Percentiles rank a stretch among this genome's conserved stretches.
Evolutionary conservation across 1,140 invertebrate species (phyloP).

Genomic region (Sitobion miscanthi): DNA sequence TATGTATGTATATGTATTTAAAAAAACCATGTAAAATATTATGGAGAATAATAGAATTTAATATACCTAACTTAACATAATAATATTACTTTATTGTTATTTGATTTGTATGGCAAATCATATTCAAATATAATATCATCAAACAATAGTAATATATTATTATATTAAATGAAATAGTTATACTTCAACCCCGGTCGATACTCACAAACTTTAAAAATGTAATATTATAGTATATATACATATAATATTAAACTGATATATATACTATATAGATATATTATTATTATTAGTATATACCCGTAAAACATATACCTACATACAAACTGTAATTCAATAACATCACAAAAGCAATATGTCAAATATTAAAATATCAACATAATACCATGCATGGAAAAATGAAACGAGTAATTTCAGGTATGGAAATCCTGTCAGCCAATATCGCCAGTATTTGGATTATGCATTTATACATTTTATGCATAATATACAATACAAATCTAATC

Average conservation of each 20-base stretch:
- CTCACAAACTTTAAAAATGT: too few relatives aligned
- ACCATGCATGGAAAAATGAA: not conserved
- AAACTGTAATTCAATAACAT: constrained; percentile 1
- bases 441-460: constrained; percentile 1
- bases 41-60: not conserved
- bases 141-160: not conserved
- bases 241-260: not conserved
- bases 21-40: not conserved
- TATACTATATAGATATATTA: not conserved
- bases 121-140: not conserved
- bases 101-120: not conserved
- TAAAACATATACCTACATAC: not conserved
- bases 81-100: not conserved
- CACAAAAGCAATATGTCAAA: constrained; percentile 18
- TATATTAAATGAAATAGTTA: too few relatives aligned
- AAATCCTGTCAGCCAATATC: constrained; percentile 25
- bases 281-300: not conserved
- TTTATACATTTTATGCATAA: not conserved
- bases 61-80: not conserved
- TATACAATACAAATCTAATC: constrained; percentile 9
- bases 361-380: not conserved
- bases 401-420: constrained; percentile 7
- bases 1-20: too few relatives aligned
- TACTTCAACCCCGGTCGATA: too few relatives aligned
- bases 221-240: too few relatives aligned